Percentiles rank a stretch among this genome's conserved stretches.
These are phyloP conservation scores for Gymnocheta viridis DNA, from an alignment of 2,888 invertebrate genomes.

Conservation along the genomic window DNA sequence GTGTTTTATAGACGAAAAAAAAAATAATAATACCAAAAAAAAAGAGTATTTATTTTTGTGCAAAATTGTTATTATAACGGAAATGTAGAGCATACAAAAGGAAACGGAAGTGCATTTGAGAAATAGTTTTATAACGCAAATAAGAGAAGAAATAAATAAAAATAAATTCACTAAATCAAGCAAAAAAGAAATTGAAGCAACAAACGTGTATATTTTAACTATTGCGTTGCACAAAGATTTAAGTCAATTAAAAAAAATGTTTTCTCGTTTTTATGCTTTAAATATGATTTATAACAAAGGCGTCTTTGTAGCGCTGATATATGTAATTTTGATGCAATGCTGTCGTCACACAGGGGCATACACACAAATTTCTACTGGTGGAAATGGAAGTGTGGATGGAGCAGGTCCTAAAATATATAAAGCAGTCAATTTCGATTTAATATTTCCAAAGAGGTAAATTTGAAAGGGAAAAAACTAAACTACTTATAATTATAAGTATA, in stretches of 20 bases:
- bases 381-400: slow-evolving; percentile 65
- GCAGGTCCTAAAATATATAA: slow-evolving; percentile 79
- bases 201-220: slow-evolving; percentile 36
- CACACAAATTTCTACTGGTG: slow-evolving; percentile 75
- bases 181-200: background rate
- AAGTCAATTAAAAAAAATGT: background rate
- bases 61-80: slow-evolving; percentile 59
- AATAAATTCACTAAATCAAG: slow-evolving; percentile 12
- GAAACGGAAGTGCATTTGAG: slow-evolving; percentile 66
- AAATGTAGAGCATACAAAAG: slow-evolving; percentile 54
- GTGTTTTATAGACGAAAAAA: slow-evolving; percentile 46
- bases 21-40: background rate
- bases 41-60: slow-evolving; percentile 4
- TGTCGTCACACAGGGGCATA: slow-evolving; percentile 70
- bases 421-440: slow-evolving; percentile 79
- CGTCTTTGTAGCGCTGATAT: slow-evolving; percentile 17
- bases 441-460: slow-evolving; percentile 79
- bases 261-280: background rate
- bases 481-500: too few species aligned
- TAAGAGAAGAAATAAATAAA: slow-evolving; percentile 22
- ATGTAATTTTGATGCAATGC: slow-evolving; percentile 37
- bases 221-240: background rate
- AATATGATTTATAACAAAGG: slow-evolving; percentile 49
- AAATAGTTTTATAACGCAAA: slow-evolving; percentile 48
- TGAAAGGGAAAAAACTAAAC: background rate